A percentile compares a stretch with the other conserved stretches of the same genome.
Evolutionary conservation across 2,888 invertebrate species (phyloP).

Genomic region (Tryphoninae sp.): DNA sequence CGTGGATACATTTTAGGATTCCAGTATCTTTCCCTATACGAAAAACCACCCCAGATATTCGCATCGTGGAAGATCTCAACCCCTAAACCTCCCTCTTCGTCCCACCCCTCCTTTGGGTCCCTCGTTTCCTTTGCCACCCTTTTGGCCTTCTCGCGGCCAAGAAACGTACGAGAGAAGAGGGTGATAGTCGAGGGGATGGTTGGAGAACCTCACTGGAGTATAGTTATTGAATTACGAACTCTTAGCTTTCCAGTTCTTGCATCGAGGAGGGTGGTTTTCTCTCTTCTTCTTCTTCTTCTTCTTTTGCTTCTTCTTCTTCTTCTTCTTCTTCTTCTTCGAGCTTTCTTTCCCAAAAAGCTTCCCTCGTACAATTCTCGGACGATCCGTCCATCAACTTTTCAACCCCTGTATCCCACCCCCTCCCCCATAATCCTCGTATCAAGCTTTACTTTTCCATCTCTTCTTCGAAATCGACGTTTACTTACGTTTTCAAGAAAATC

Average conservation of each 20-base stretch:
- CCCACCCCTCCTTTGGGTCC: neutral
- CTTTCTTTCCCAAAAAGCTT: neutral
- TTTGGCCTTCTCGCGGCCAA: neutral
- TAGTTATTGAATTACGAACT: constrained; percentile 80
- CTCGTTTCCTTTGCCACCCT: constrained; percentile 6
- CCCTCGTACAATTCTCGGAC: neutral
- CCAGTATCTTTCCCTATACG: neutral
- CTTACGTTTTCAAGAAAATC: too few species aligned
- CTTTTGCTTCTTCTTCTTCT: neutral
- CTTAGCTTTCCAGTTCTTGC: constrained; percentile 80
- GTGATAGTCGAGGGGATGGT: constrained; percentile 22
- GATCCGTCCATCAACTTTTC: neutral
- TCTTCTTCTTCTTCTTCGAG: neutral
- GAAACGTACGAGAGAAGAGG: constrained; percentile 4
- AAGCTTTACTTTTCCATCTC: neutral
- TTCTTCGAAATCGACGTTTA: neutral
- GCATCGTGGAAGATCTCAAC: neutral
- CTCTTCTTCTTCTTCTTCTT: neutral
- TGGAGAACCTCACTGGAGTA: constrained; percentile 72
- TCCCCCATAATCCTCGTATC: neutral
- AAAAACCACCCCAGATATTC: constrained; percentile 6
- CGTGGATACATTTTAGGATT: neutral
- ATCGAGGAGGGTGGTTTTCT: constrained; percentile 10
- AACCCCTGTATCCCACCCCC: neutral
- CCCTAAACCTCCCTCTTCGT: neutral